phyloP scores from a whole-genome alignment of 2,797 vertebrate genomes.

The Sebastes minor region DNA sequence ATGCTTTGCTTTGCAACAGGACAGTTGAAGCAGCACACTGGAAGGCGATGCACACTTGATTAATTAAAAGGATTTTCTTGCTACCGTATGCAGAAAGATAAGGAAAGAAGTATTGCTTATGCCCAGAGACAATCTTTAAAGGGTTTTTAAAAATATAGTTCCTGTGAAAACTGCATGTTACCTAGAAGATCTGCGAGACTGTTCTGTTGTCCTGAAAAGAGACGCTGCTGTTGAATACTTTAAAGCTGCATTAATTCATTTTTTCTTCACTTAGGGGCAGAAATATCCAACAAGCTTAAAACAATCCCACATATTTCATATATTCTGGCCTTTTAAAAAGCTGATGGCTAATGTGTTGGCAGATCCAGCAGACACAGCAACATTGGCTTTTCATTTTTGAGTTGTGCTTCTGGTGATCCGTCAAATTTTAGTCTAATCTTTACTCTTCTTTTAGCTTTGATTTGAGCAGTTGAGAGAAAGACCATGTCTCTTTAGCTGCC shows the following conservation, averaged over 20 bases:
- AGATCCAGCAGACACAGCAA: not conserved
- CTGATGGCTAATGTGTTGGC: not conserved
- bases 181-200: not conserved
- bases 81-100: not conserved
- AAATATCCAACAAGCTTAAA: not conserved
- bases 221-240: not conserved
- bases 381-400: too few relatives aligned
- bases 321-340: not conserved
- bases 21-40: not conserved
- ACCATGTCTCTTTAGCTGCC: not conserved
- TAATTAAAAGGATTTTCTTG: not conserved
- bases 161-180: not conserved
- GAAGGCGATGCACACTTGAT: not conserved
- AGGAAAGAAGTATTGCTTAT: not conserved
- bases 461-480: not conserved
- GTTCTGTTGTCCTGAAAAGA: not conserved
- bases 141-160: not conserved
- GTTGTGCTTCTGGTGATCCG: not conserved
- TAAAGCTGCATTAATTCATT: not conserved
- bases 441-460: not conserved
- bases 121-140: not conserved
- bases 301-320: not conserved
- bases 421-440: not conserved
- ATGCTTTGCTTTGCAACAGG: not conserved
- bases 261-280: not conserved